phyloP scores from a whole-genome alignment of 2,113 vertebrate genomes.

The Pterocles orientalis region DNA sequence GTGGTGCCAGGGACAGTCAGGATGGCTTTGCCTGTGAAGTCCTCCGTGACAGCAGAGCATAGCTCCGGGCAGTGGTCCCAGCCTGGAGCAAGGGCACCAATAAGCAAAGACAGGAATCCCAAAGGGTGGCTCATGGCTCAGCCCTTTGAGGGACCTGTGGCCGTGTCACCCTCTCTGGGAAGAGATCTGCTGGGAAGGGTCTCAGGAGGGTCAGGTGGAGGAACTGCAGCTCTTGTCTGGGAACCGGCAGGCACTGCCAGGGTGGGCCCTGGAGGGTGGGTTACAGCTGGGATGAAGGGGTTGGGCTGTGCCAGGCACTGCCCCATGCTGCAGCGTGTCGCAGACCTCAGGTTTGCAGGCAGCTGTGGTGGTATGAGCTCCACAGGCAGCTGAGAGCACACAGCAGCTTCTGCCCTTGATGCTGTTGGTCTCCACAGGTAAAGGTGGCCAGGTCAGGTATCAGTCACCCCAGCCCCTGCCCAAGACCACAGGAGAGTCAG shows the following conservation, averaged over 20 bases:
- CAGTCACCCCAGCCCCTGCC: not conserved
- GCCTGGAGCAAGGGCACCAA: not conserved
- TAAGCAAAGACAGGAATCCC: accelerated
- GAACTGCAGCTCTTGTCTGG: not conserved
- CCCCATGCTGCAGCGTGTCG: not conserved
- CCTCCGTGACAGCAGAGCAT: accelerated
- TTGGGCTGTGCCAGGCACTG: not conserved
- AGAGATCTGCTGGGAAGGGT: not conserved
- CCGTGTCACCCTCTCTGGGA: accelerated
- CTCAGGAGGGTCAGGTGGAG: not conserved
- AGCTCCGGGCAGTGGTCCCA: not conserved
- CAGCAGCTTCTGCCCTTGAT: not conserved
- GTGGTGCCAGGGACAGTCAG: accelerated
- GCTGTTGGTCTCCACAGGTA: not conserved
- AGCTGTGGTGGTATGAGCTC: not conserved
- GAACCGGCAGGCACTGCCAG: accelerated
- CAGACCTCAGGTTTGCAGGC: no score
- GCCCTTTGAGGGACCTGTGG: not conserved
- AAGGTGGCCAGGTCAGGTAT: not conserved
- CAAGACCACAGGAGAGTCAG: not conserved
- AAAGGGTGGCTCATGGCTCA: not conserved
- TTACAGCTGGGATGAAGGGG: not conserved
- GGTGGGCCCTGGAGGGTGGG: not conserved
- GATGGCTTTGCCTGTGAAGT: not conserved
- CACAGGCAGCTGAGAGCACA: accelerated